These are phyloP conservation scores for Lepidothrix coronata DNA, from an alignment of 2,113 vertebrate species.

Conservation along the genomic window DNA sequence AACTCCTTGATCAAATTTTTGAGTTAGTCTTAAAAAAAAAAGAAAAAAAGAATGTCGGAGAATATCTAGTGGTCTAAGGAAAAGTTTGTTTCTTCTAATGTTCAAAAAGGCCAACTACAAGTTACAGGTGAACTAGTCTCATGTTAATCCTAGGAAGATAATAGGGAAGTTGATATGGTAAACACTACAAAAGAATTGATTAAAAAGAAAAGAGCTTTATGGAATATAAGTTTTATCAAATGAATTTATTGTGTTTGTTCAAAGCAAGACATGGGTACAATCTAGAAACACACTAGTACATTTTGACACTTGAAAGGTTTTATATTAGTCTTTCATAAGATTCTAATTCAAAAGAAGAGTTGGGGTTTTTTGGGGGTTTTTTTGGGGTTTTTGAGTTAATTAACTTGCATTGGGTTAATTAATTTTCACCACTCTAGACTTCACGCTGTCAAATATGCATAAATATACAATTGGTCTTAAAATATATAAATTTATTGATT, in stretches of 20 bases:
- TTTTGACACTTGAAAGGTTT: not conserved
- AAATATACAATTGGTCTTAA: not conserved
- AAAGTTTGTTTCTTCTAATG: not conserved
- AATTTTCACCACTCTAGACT: not conserved
- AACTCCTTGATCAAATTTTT: not conserved
- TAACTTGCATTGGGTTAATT: not conserved
- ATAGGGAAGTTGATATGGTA: not conserved
- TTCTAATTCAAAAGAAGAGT: not conserved
- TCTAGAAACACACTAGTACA: not conserved
- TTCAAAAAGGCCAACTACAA: not conserved
- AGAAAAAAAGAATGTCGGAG: not conserved
- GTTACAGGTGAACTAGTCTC: not conserved
- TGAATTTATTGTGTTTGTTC: not conserved
- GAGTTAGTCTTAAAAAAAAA: not conserved
- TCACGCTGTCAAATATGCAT: not conserved
- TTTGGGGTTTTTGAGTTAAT: fast-evolving
- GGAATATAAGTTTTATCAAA: not conserved
- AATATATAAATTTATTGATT: not conserved
- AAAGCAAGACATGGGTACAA: not conserved
- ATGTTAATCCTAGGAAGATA: not conserved
- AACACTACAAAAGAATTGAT: not conserved
- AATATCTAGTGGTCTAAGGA: not conserved
- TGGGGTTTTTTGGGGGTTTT: not conserved
- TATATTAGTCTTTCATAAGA: not conserved
- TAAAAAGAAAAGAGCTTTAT: not conserved